Evolutionary conservation across 2,797 vertebrate genomes (phyloP).

Genomic region (Cossypha niveicapilla): DNA sequence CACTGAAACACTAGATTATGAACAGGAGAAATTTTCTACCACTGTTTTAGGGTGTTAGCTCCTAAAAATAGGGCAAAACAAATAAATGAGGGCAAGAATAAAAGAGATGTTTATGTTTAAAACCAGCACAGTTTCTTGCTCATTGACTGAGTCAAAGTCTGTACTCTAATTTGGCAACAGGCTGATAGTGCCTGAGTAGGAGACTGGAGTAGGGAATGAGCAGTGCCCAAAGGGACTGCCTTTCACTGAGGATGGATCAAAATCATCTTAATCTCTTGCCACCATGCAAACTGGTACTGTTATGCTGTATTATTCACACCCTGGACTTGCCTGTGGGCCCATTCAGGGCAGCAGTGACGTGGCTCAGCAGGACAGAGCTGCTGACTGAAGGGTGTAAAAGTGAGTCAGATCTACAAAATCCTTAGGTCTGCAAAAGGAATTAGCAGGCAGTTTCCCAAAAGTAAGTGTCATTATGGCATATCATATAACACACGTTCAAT

Average conservation of each 20-base stretch:
- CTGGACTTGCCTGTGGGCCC: neutral
- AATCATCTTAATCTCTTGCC: neutral
- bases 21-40: neutral
- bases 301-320: neutral
- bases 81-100: neutral
- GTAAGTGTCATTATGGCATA: neutral
- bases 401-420: neutral
- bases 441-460: neutral
- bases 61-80: neutral
- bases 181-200: neutral
- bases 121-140: neutral
- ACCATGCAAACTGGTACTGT: neutral
- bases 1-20: neutral
- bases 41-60: neutral
- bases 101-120: neutral
- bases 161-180: neutral
- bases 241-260: neutral
- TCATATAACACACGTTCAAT: neutral
- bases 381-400: neutral
- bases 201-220: neutral
- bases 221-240: neutral
- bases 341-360: neutral
- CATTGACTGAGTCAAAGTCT: neutral
- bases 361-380: neutral
- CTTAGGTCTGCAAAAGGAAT: neutral